Evolutionary conservation across 2,113 vertebrate genomes (phyloP).

Genomic region (Gorsachius goisagi): DNA sequence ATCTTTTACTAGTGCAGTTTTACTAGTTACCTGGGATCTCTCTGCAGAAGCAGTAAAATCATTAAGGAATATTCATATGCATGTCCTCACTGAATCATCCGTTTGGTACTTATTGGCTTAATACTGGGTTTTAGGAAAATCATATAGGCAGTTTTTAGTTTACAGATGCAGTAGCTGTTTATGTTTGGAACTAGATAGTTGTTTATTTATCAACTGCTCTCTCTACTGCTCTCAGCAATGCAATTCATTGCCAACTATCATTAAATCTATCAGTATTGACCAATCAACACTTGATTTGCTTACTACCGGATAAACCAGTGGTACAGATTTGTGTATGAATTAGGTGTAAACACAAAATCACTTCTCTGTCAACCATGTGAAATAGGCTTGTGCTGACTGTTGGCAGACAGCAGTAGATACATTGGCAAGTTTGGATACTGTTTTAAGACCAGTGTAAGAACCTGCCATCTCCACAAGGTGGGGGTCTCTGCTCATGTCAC

Average conservation of each 20-base stretch:
- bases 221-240: neutral
- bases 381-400: neutral
- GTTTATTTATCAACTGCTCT: neutral
- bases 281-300: neutral
- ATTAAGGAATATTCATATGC: neutral
- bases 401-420: neutral
- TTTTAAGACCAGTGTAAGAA: neutral
- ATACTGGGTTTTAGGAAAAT: neutral
- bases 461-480: neutral
- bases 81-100: neutral
- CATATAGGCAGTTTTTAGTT: neutral
- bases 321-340: neutral
- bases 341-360: neutral
- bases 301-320: neutral
- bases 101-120: neutral
- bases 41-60: neutral
- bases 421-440: neutral
- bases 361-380: neutral
- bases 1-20: neutral
- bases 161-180: neutral
- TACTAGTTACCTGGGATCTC: neutral
- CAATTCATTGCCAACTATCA: neutral
- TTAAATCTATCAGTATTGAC: neutral
- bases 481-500: neutral
- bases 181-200: neutral